phyloP scores from a whole-genome alignment of 1,140 invertebrate species.

The Diachasma alloeum region DNA sequence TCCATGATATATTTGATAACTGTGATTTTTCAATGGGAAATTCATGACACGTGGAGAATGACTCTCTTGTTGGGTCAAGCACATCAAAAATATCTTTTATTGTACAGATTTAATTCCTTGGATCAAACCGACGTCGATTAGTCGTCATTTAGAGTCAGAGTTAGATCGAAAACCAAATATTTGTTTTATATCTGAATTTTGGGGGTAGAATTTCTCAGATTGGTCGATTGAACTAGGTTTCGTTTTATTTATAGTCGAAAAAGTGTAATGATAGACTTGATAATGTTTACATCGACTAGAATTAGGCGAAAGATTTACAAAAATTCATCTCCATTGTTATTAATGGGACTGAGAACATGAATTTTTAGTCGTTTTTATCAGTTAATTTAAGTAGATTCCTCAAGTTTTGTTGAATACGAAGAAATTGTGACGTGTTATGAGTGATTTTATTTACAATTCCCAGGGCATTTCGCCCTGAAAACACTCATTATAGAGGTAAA shows the following conservation, averaged over 20 bases:
- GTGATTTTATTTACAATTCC: no score
- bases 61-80: constrained; percentile 39
- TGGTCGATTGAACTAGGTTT: neutral
- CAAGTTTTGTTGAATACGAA: no score
- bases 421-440: no score
- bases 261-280: neutral
- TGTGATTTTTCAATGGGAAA: constrained; percentile 27
- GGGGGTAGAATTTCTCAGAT: neutral
- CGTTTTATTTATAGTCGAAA: neutral
- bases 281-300: neutral
- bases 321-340: neutral
- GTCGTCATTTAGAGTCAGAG: neutral
- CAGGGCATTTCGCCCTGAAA: neutral
- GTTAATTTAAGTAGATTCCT: no score
- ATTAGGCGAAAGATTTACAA: neutral
- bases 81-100: constrained; percentile 59
- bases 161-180: neutral
- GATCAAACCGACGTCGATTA: neutral
- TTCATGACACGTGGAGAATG: constrained; percentile 4
- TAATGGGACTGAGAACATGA: neutral
- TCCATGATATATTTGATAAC: neutral
- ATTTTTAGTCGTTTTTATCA: neutral
- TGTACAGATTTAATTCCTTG: constrained; percentile 45
- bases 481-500: no score
- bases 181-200: neutral